Evolutionary conservation across 2,797 vertebrate species (phyloP).

Genomic region (Passerculus sandwichensis): DNA sequence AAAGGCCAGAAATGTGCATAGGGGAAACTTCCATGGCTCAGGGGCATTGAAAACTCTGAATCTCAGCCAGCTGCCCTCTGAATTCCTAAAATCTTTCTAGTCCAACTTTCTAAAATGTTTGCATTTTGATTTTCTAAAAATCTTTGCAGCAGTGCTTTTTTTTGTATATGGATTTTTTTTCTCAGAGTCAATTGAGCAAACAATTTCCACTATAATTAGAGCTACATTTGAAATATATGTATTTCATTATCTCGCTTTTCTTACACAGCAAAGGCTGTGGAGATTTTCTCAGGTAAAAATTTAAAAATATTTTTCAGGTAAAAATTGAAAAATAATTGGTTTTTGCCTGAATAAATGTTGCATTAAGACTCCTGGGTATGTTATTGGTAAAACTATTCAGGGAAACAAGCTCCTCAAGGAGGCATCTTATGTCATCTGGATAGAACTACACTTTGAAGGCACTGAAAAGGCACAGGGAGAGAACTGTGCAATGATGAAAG

Average conservation of each 20-base stretch:
- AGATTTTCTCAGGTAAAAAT: not conserved
- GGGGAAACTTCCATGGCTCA: not conserved
- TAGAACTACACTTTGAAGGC: not conserved
- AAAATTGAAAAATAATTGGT: not conserved
- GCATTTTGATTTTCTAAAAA: not conserved
- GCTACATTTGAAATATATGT: not conserved
- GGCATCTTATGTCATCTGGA: not conserved
- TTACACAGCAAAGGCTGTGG: not conserved
- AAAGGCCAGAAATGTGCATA: not conserved
- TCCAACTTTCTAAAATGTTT: not conserved
- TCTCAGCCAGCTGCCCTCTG: not conserved
- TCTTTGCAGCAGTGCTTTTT: not conserved
- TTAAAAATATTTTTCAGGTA: not conserved
- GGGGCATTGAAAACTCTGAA: not conserved
- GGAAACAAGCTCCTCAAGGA: not conserved
- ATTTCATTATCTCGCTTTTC: not conserved
- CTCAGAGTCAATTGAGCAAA: not conserved
- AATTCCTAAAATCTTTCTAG: not conserved
- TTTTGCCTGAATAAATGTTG: not conserved
- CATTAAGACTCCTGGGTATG: not conserved
- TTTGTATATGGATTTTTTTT: too few relatives aligned
- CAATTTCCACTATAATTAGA: not conserved
- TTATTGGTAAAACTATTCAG: not conserved
- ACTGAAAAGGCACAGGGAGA: not conserved
- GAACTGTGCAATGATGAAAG: not conserved